Conservation (phyloP, 2,888 invertebrate genomes). For the Bombylius discolor region DNA sequence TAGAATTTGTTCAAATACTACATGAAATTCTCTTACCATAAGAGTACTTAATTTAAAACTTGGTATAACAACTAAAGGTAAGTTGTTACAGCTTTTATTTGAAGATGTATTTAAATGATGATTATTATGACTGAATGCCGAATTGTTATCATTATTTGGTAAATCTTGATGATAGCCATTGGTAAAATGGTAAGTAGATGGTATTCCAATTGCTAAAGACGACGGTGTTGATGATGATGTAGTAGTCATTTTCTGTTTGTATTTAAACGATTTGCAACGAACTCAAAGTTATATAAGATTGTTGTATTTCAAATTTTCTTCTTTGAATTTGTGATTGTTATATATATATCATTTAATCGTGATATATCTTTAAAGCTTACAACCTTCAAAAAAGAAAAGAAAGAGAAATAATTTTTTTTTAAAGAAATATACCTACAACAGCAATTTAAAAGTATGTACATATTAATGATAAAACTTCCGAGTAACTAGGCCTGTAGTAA, state of each 20-base stretch:
- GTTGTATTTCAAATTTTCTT: conserved; percentile 52
- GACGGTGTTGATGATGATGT: conserved; percentile 22
- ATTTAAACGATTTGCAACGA: conserved; percentile 59
- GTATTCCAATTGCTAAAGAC: not conserved
- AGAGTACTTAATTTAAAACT: conserved; percentile 36
- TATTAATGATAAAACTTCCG: too few species aligned
- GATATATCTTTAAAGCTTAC: conserved; percentile 37
- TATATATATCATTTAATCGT: conserved; percentile 33
- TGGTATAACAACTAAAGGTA: conserved; percentile 21
- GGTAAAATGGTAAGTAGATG: not conserved
- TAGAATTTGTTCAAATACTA: conserved; percentile 1
- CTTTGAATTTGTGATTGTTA: conserved; percentile 35
- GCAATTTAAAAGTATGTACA: too few species aligned
- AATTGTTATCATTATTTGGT: not conserved
- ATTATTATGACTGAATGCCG: not conserved
- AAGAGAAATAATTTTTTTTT: too few species aligned
- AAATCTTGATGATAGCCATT: conserved; percentile 1
- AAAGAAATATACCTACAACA: too few species aligned
- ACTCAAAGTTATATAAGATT: conserved; percentile 50
- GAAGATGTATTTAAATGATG: not conserved
- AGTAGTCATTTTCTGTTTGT: conserved; percentile 35
- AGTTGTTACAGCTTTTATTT: not conserved
- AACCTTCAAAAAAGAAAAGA: conserved; percentile 24
- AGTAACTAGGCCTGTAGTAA: too few species aligned
- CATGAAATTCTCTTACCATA: conserved; percentile 27